phyloP scores from a whole-genome alignment of 2,797 vertebrate genomes.

The Leptoclinus maculatus region DNA sequence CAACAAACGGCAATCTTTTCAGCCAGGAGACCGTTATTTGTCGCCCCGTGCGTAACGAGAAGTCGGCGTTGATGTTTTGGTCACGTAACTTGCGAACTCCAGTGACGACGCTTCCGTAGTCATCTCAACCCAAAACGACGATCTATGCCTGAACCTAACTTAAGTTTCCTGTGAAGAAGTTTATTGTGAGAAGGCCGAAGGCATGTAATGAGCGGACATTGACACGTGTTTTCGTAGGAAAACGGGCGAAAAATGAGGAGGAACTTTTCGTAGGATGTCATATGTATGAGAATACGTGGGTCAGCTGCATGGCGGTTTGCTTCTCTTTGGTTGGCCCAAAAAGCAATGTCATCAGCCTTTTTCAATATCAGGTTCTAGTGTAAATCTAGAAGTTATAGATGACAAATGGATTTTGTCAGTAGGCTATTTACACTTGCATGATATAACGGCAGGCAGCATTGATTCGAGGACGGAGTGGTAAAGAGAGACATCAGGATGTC shows the following conservation, averaged over 20 bases:
- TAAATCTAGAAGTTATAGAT: not conserved
- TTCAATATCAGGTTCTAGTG: not conserved
- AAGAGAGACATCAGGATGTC: conserved; percentile 38
- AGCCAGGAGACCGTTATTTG: not conserved
- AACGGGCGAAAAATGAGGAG: too few relatives aligned
- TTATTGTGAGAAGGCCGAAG: not conserved
- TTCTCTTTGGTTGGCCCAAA: not conserved
- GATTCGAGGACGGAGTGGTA: conserved; percentile 20
- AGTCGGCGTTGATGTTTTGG: not conserved
- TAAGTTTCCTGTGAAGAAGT: not conserved
- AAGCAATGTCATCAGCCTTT: not conserved
- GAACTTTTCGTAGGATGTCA: too few relatives aligned
- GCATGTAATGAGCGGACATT: not conserved
- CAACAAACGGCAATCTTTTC: too few relatives aligned
- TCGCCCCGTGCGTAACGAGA: too few relatives aligned
- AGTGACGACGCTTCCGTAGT: too few relatives aligned
- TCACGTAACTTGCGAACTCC: not conserved
- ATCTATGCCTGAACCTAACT: not conserved
- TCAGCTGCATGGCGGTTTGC: not conserved
- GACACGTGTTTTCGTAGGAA: too few relatives aligned
- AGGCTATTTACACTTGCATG: not conserved
- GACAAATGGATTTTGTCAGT: not conserved
- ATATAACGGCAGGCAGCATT: conserved; percentile 11
- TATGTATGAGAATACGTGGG: too few relatives aligned
- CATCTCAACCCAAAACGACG: not conserved